Conservation (phyloP, 2,113 vertebrate species). For the Burhinus bistriatus region DNA sequence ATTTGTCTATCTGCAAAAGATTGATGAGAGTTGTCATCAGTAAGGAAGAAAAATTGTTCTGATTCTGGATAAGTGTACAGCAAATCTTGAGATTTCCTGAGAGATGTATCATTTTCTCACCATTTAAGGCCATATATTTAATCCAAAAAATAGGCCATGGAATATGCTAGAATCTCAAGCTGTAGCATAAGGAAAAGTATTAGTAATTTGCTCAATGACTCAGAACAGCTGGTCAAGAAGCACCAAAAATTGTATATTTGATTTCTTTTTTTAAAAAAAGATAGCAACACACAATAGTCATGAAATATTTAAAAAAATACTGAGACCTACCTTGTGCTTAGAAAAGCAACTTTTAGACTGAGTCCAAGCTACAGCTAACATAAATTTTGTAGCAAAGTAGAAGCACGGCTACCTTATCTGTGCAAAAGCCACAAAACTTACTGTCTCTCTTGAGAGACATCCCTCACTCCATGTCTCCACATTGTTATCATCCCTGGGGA, state of each 20-base stretch:
- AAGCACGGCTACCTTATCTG: not conserved
- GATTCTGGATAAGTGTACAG: conserved; percentile 49
- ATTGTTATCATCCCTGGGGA: not conserved
- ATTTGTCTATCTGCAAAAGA: conserved; percentile 67
- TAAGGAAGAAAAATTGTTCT: conserved; percentile 67
- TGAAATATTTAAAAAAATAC: not conserved
- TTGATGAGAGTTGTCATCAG: conserved; percentile 45
- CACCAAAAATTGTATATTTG: not conserved
- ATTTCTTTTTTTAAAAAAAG: not conserved
- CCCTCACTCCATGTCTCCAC: not conserved
- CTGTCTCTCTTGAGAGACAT: not conserved
- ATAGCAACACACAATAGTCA: not conserved
- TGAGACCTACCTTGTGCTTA: not conserved
- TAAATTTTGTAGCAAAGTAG: not conserved
- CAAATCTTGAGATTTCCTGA: conserved; percentile 41
- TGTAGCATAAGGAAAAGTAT: not conserved
- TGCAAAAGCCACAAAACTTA: not conserved
- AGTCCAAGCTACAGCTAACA: not conserved
- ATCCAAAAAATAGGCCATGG: not conserved
- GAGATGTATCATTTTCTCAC: conserved; percentile 10
- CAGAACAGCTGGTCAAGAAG: not conserved
- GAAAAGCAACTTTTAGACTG: not conserved
- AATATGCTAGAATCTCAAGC: not conserved
- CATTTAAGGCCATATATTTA: conserved; percentile 41
- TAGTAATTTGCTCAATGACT: not conserved